Percentiles rank a stretch among this genome's conserved stretches.
These are phyloP conservation scores for Drosophila yakuba DNA, from an alignment of 1,140 invertebrate species.

Conservation along the genomic window DNA sequence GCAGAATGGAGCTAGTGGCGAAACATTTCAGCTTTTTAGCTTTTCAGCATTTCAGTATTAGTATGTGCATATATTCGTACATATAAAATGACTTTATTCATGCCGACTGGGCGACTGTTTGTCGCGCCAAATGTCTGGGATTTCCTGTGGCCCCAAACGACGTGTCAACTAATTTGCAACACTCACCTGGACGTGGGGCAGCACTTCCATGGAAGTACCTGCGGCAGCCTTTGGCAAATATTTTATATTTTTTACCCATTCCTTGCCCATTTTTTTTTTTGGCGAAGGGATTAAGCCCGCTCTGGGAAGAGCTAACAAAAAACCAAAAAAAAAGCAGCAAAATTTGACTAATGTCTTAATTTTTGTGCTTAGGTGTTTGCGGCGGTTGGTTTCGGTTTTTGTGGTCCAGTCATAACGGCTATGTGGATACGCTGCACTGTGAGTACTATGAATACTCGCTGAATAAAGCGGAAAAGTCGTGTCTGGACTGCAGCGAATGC, in stretches of 20 bases:
- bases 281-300: conserved; percentile 64
- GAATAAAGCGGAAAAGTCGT: conserved; percentile 50
- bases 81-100: conserved; percentile 76
- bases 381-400: conserved; percentile 48
- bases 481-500: conserved; percentile 74
- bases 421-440: conserved; percentile 32
- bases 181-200: conserved; percentile 59
- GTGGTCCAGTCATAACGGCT: conserved; percentile 22
- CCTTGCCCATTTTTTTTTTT: conserved; percentile 17
- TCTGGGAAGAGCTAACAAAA: conserved; percentile 16
- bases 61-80: background rate
- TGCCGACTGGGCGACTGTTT: conserved; percentile 70
- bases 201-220: conserved; percentile 78
- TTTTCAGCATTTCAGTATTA: conserved; percentile 45
- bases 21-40: conserved; percentile 57
- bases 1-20: conserved; percentile 30
- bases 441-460: background rate
- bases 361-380: conserved; percentile 73
- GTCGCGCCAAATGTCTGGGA: conserved; percentile 65
- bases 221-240: conserved; percentile 57
- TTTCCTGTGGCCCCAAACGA: conserved; percentile 57
- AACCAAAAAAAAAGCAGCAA: conserved; percentile 30
- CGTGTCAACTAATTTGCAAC: conserved; percentile 83
- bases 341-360: conserved; percentile 82
- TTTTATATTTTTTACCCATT: conserved; percentile 9